Conservation (phyloP, 2,113 vertebrate species). For the Rhagologus leucostigma region DNA sequence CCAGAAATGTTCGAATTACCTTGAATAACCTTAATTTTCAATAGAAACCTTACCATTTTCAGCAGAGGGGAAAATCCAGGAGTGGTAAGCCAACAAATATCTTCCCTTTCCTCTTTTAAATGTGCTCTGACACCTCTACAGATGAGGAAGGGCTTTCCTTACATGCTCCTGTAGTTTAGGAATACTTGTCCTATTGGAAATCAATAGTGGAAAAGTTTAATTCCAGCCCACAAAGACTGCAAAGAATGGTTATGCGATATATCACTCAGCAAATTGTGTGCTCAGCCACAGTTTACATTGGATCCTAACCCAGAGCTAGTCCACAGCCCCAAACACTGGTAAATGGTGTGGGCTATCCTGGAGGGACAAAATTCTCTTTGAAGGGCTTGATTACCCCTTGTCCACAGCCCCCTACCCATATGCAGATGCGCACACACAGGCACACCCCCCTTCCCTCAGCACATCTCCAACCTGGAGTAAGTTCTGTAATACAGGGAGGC, state of each 20-base stretch:
- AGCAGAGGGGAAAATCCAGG: background rate
- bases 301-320: background rate
- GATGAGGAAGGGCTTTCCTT: background rate
- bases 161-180: background rate
- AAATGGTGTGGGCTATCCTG: background rate
- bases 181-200: background rate
- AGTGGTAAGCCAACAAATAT: background rate
- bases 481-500: background rate
- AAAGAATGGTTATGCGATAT: background rate
- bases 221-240: background rate
- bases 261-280: background rate
- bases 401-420: fast-evolving
- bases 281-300: background rate
- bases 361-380: background rate
- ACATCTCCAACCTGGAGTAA: background rate
- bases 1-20: background rate
- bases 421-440: background rate
- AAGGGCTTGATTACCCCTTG: background rate
- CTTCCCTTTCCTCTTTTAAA: background rate
- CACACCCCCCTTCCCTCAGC: background rate
- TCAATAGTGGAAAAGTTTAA: background rate
- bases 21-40: background rate
- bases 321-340: background rate
- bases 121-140: background rate
- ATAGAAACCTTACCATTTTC: background rate